phyloP scores from a whole-genome alignment of 2,888 invertebrate species.

The Scaptomyza flava region DNA sequence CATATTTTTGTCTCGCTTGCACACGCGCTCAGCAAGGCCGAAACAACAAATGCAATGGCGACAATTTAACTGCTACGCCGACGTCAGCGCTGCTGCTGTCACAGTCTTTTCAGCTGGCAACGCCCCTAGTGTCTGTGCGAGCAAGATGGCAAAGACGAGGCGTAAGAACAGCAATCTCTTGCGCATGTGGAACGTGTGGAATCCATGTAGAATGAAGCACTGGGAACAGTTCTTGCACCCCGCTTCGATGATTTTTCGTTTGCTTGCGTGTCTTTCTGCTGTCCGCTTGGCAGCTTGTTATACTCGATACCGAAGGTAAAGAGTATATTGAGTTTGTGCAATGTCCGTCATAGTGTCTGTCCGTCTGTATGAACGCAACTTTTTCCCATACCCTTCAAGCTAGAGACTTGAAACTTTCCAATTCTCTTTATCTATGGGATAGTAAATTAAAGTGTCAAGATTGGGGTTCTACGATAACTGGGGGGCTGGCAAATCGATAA shows the following conservation, averaged over 20 bases:
- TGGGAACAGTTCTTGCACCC: conserved; percentile 60
- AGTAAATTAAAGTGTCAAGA: too few species aligned
- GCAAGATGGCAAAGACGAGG: conserved; percentile 36
- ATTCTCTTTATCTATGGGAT: too few species aligned
- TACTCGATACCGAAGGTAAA: too few species aligned
- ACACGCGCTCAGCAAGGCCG: conserved; percentile 28
- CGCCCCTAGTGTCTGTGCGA: conserved; percentile 46
- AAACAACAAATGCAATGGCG: conserved; percentile 74
- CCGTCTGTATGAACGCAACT: too few species aligned
- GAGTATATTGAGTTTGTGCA: too few species aligned
- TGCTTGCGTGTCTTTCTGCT: conserved; percentile 15
- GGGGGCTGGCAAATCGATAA: too few species aligned
- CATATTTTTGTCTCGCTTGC: conserved; percentile 52
- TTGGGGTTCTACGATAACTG: too few species aligned
- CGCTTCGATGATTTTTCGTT: conserved; percentile 6
- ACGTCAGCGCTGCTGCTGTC: conserved; percentile 32
- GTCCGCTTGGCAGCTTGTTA: conserved; percentile 39
- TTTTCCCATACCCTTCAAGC: too few species aligned
- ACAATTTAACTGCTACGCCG: conserved; percentile 63
- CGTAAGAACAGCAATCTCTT: conserved; percentile 9
- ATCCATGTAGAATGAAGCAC: conserved; percentile 40
- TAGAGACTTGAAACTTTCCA: too few species aligned
- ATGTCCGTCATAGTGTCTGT: too few species aligned
- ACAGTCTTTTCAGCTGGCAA: conserved; percentile 29
- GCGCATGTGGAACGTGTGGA: conserved; percentile 49